phyloP scores from a whole-genome alignment of 2,113 vertebrate species.

The Pitta sordida region DNA sequence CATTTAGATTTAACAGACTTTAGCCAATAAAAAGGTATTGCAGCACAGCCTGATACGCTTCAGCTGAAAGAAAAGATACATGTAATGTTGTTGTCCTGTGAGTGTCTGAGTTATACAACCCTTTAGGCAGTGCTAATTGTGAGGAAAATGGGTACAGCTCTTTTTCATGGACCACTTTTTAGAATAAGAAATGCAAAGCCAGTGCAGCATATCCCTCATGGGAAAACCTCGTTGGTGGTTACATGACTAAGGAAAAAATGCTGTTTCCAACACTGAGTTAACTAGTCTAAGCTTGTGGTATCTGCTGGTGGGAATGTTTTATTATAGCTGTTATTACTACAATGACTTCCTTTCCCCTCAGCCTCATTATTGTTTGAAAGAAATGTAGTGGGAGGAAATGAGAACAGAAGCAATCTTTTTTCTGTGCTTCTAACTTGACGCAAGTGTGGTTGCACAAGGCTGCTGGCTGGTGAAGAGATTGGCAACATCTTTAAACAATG shows the following conservation, averaged over 20 bases:
- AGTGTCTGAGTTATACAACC: background rate
- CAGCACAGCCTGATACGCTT: background rate
- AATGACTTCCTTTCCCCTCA: background rate
- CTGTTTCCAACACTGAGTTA: background rate
- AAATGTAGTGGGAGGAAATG: background rate
- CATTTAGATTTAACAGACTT: background rate
- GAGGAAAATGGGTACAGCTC: background rate
- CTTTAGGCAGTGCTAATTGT: background rate
- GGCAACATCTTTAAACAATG: background rate
- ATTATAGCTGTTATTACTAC: background rate
- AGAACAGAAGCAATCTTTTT: background rate
- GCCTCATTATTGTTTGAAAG: background rate
- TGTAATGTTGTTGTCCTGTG: background rate
- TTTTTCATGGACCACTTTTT: background rate
- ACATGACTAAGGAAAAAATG: background rate
- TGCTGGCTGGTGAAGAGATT: background rate
- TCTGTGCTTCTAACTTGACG: background rate
- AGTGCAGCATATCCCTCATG: background rate
- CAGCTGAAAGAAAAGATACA: background rate
- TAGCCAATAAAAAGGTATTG: background rate
- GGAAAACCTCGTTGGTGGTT: background rate
- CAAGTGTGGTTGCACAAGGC: background rate
- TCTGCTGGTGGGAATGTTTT: background rate
- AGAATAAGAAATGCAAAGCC: background rate
- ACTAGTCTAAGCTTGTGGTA: background rate